Evolutionary conservation across 2,797 vertebrate species (phyloP), one percentile per base, ranked within the genome.

Genomic region (Poecile montanus): DNA sequence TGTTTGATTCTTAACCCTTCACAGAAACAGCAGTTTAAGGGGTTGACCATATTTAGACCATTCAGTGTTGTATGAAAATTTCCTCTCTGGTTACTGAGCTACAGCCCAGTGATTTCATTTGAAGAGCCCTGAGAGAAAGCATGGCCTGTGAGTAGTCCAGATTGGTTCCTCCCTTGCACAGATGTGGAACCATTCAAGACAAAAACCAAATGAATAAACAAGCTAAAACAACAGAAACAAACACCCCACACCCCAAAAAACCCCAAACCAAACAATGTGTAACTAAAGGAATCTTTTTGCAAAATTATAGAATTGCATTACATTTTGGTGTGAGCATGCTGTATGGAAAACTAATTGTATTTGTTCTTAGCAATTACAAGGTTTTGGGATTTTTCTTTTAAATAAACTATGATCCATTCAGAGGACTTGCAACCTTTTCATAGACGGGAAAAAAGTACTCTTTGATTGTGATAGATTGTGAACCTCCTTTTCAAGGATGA

Each of bases 311-410:
- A 89, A 67, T 13, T 67, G 6, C 14, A 80, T 16, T 11, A 23
- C 8, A 30, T 74, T 67, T 85, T 66, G 8, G 4, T 57, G 22
- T 16, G 13, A 92, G 5, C 15, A 27, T 19, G 20, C 9, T 45
- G 9, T 29, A n/a, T 11, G 14, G 56, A 89, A 88, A 44, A 44
- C 2, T 25, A 32, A 20, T 16, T 0, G 0, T 16, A n/a, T 27
- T 65, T 66, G 4, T n/a, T 78, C 32, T 21, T 45, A 71, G 20
- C 19, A 70, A 44, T 73, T 18, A 38, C 17, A 65, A 42, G 11
- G 2, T n/a, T 29, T 36, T 30, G 4, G 2, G 1, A 0, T 18
- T 23, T 48, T 27, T 68, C 67, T 18, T 50, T 21, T 50, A 8
- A 29, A 50, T 36, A 20, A 22, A 32, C 2, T 48, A 9, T 66